Evolutionary conservation across 2,113 vertebrate species (phyloP).

Genomic region (Muscicapa adusta): DNA sequence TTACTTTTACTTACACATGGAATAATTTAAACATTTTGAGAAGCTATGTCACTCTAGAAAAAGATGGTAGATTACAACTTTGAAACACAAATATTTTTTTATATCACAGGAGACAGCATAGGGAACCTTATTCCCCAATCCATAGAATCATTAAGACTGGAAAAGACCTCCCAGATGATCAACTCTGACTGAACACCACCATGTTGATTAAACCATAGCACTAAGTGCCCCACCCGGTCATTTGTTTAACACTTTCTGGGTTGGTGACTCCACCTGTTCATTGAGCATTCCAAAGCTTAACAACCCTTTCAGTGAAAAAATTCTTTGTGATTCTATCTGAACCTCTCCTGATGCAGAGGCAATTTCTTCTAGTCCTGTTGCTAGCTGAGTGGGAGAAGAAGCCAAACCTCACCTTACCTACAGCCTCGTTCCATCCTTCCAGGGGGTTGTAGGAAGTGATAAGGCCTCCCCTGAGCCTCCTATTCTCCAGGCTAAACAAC

Average conservation of each 20-base stretch:
- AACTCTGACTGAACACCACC: background rate
- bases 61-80: background rate
- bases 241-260: background rate
- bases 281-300: background rate
- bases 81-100: background rate
- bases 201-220: background rate
- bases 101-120: background rate
- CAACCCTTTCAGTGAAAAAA: background rate
- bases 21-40: background rate
- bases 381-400: background rate
- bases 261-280: background rate
- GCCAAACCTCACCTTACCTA: background rate
- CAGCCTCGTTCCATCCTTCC: background rate
- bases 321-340: background rate
- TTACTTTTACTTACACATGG: background rate
- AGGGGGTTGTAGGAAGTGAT: background rate
- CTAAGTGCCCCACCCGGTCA: too few relatives aligned
- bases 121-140: background rate
- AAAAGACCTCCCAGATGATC: background rate
- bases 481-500: background rate
- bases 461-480: background rate
- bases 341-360: background rate
- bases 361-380: background rate
- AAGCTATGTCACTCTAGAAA: background rate
- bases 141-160: background rate